Evolutionary conservation across 2,113 vertebrate genomes (phyloP).

Genomic region (Phaetusa simplex): DNA sequence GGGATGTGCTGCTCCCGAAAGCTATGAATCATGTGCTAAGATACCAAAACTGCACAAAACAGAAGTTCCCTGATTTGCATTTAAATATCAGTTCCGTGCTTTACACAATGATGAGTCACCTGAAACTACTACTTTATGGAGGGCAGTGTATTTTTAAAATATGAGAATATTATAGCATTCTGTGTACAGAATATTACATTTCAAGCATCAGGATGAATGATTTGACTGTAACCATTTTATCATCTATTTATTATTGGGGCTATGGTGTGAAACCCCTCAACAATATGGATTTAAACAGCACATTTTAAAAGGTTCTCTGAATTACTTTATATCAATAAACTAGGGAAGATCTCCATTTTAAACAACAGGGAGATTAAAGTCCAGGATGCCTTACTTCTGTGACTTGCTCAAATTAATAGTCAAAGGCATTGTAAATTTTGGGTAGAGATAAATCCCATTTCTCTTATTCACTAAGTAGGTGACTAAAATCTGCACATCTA

Average conservation of each 20-base stretch:
- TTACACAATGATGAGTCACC: background rate
- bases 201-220: background rate
- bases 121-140: background rate
- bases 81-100: background rate
- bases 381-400: background rate
- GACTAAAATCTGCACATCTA: background rate
- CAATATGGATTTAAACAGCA: background rate
- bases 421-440: background rate
- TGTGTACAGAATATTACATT: background rate
- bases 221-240: background rate
- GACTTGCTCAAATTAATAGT: background rate
- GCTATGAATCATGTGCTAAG: background rate
- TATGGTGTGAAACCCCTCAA: background rate
- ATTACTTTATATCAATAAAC: background rate
- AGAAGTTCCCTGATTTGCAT: background rate
- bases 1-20: background rate
- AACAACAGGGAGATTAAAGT: background rate
- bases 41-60: background rate
- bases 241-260: background rate
- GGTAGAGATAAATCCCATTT: background rate
- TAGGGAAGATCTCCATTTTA: background rate
- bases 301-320: background rate
- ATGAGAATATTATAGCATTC: background rate
- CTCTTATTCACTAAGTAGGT: background rate
- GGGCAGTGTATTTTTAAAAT: background rate